phyloP scores from a whole-genome alignment of 2,888 invertebrate genomes.

The Tachina fera region DNA sequence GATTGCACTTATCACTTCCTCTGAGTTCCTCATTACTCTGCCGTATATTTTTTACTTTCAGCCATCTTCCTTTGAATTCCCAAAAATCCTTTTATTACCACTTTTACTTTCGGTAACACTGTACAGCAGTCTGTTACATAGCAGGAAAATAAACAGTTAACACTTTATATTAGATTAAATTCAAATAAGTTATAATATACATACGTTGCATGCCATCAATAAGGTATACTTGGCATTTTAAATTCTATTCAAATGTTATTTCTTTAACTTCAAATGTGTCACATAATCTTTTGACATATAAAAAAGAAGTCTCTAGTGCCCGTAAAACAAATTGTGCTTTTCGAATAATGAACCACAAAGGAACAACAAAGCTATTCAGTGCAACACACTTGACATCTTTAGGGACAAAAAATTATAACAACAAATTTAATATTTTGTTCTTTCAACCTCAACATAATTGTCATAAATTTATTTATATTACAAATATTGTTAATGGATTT shows the following conservation, averaged over 20 bases:
- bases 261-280: constrained; percentile 20
- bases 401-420: background rate
- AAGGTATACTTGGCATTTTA: background rate
- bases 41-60: too few relatives aligned
- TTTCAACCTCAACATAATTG: constrained; percentile 13
- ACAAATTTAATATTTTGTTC: constrained; percentile 16
- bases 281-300: background rate
- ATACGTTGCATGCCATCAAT: background rate
- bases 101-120: background rate
- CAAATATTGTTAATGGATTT: constrained; percentile 26
- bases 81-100: background rate
- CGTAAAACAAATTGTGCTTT: constrained; percentile 55
- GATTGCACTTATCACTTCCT: too few relatives aligned
- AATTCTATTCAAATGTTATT: background rate
- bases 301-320: background rate
- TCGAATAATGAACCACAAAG: constrained; percentile 30
- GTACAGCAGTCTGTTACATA: background rate
- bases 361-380: background rate
- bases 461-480: constrained; percentile 29
- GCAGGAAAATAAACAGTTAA: background rate
- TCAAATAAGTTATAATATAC: background rate
- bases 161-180: background rate
- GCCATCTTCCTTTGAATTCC: background rate
- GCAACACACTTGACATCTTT: constrained; percentile 50
- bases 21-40: too few relatives aligned